Evolutionary conservation across 1,140 invertebrate genomes (phyloP).

Genomic region (Muscidifurax raptorellus): DNA sequence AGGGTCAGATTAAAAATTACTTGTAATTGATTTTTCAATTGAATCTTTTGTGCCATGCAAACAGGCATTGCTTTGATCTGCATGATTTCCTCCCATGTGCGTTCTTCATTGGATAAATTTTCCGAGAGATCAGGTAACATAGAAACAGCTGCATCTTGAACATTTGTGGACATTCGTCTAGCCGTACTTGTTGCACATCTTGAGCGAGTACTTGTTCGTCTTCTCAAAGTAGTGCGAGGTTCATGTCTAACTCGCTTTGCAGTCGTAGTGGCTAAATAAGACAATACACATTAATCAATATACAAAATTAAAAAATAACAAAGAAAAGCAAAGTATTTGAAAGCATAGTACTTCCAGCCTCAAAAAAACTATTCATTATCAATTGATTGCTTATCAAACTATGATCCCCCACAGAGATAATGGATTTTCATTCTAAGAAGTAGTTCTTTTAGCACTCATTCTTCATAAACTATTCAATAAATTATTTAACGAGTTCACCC

Average conservation of each 20-base stretch:
- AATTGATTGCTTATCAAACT: not conserved
- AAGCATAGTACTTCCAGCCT: not conserved
- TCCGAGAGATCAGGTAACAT: constrained; percentile 87
- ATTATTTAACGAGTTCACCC: not conserved
- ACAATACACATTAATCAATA: constrained; percentile 7
- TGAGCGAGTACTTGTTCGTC: constrained; percentile 80
- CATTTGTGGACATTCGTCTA: constrained; percentile 79
- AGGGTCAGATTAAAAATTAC: constrained; percentile 72
- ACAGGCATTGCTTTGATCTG: constrained; percentile 89
- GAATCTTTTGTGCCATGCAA: constrained; percentile 87
- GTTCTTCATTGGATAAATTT: constrained; percentile 87
- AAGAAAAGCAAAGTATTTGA: not conserved
- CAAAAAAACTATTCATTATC: no score
- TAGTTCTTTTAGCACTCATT: not conserved
- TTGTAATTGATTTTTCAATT: constrained; percentile 86
- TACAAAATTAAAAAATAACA: not conserved
- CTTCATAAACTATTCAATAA: not conserved
- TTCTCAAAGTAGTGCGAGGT: constrained; percentile 77
- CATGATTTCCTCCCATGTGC: constrained; percentile 91
- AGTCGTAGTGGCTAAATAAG: constrained; percentile 66
- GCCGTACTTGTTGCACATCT: constrained; percentile 80
- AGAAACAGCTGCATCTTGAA: constrained; percentile 82
- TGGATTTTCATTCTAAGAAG: not conserved
- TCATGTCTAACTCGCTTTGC: constrained; percentile 76
- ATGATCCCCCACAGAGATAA: not conserved